These are phyloP conservation scores for Gymnobelideus leadbeateri DNA, from an alignment of 2,113 vertebrate genomes.

Conservation along the genomic window DNA sequence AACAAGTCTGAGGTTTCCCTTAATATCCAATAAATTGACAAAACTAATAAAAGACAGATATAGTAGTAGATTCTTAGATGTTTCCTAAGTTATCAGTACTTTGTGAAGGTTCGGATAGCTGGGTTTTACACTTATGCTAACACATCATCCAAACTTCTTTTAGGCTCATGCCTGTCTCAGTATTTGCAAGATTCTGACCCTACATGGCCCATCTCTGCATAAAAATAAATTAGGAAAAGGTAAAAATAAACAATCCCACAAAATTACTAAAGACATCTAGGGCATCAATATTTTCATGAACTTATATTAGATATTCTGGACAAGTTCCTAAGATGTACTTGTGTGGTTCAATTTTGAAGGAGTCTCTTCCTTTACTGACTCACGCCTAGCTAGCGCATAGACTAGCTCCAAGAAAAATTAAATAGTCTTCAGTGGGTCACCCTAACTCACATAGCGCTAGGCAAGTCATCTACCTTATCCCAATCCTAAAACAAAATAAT, in stretches of 20 bases:
- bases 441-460: not conserved
- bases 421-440: not conserved
- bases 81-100: not conserved
- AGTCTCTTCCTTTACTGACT: not conserved
- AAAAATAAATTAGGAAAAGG: not conserved
- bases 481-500: not conserved
- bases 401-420: not conserved
- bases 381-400: not conserved
- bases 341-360: not conserved
- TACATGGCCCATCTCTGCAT: not conserved
- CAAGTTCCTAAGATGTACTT: not conserved
- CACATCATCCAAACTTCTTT: not conserved
- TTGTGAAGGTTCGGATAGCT: not conserved
- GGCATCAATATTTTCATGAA: not conserved
- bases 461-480: not conserved
- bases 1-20: not conserved
- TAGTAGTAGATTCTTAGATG: not conserved
- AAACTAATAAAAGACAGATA: not conserved
- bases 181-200: not conserved
- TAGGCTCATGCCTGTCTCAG: not conserved
- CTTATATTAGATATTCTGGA: not conserved
- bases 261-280: not conserved
- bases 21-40: not conserved
- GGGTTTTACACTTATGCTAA: not conserved
- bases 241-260: not conserved